A percentile compares a stretch with the other conserved stretches of the same genome.
These are phyloP conservation scores for Rhineura floridana DNA, from an alignment of 2,113 vertebrate species.

Conservation along the genomic window DNA sequence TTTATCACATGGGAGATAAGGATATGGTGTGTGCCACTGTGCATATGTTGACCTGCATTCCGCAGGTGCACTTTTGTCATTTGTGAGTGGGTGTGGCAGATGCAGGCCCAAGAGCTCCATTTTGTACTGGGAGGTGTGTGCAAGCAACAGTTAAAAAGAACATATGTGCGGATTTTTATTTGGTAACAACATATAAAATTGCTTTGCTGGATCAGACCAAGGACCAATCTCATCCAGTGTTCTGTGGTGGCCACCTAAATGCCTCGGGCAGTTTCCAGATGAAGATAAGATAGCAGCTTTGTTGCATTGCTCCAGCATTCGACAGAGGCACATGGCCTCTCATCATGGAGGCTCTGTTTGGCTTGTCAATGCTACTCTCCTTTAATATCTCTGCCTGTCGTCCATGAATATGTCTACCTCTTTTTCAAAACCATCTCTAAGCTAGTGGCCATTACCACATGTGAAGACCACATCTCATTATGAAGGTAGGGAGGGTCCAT, in stretches of 20 bases:
- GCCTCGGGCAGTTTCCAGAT: not conserved
- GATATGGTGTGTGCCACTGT: not conserved
- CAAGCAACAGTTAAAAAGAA: not conserved
- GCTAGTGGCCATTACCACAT: not conserved
- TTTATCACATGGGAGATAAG: not conserved
- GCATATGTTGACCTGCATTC: too few species aligned
- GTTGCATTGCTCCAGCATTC: not conserved
- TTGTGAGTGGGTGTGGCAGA: not conserved
- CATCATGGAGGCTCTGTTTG: not conserved
- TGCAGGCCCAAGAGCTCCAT: not conserved
- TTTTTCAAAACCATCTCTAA: not conserved
- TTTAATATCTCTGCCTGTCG: not conserved
- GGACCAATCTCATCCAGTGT: too few species aligned
- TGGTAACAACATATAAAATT: not conserved
- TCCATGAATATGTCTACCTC: not conserved
- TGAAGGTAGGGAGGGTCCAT: not conserved
- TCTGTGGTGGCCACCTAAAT: not conserved
- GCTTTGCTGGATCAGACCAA: too few species aligned
- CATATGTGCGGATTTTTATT: not conserved
- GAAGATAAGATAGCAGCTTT: not conserved
- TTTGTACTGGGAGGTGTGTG: not conserved
- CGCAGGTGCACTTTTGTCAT: too few species aligned
- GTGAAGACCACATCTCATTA: not conserved
- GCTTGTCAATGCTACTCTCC: not conserved
- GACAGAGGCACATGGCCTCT: not conserved